A percentile compares a stretch with the other conserved stretches of the same genome.
Conservation (phyloP, 2,888 invertebrate species). For the Magallana nippona region DNA sequence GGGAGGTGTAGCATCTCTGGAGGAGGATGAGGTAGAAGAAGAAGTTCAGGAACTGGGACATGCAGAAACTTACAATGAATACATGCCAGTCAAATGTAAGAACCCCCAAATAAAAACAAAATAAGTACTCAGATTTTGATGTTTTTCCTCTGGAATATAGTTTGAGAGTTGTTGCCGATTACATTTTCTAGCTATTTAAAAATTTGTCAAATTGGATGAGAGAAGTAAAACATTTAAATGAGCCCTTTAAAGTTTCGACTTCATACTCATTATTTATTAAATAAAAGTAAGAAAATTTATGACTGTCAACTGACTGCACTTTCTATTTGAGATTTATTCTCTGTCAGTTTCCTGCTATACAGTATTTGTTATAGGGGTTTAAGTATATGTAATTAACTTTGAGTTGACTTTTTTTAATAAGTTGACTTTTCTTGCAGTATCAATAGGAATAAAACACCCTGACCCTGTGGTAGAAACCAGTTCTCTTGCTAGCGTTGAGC, state of each 20-base stretch:
- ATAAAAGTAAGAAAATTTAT: too few species aligned
- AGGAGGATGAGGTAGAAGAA: constrained; percentile 86
- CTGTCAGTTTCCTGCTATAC: too few species aligned
- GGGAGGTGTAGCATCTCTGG: constrained; percentile 40
- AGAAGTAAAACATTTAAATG: too few species aligned
- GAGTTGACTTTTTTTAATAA: neutral
- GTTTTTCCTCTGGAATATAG: neutral
- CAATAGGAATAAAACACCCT: constrained; percentile 96
- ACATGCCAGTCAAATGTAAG: constrained; percentile 92
- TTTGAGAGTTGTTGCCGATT: too few species aligned
- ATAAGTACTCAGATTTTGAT: neutral
- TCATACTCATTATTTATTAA: too few species aligned
- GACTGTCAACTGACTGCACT: too few species aligned
- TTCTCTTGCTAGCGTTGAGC: constrained; percentile 96
- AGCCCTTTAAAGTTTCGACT: too few species aligned
- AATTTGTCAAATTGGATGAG: neutral
- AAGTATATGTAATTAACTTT: neutral
- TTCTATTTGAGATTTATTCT: too few species aligned
- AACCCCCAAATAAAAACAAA: neutral
- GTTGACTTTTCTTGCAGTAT: constrained; percentile 83
- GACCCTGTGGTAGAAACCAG: constrained; percentile 99
- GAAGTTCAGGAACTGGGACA: constrained; percentile 98
- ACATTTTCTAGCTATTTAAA: neutral
- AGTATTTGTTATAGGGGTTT: neutral
- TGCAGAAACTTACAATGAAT: constrained; percentile 98